Evolutionary conservation across 2,113 vertebrate genomes (phyloP), one percentile per base, ranked within the genome.

Genomic region (Sitta europaea): DNA sequence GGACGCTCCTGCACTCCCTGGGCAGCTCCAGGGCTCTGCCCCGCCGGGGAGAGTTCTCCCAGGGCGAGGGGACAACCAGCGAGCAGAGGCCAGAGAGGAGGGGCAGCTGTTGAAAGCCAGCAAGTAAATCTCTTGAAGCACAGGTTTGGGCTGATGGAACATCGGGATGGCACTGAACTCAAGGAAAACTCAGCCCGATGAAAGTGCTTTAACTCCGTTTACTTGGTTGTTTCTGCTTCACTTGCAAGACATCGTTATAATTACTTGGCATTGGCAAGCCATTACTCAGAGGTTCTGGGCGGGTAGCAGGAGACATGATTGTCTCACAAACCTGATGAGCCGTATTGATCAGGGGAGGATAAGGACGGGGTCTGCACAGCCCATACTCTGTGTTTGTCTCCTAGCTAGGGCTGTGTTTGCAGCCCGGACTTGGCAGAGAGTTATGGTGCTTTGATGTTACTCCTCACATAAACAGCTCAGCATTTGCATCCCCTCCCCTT

Each of bases 261-360:
- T 95, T 74, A 51, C 86, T 75, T 92, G 92, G 94, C 82, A 73
- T 54, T 31, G 54, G 92, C 88, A 78, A 90, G 68, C 43, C 95
- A 70, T 94, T 94, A 13, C 82, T 95, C 81, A 90, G 88, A 42
- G 75, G 57, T 74, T 96, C 78, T 78, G 95, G 95, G 85, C 82
- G 10, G 11, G 45, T 18, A 88, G 94, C 90, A 92, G 91, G 43
- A 80, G 86, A 74, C 81, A 38, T 6, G 84, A 84, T 62, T 86
- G 92, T 85, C 88, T 94, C 88, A 87, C 92, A 82, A 74, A 74
- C 50, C 89, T 82, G 95, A 74, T 95, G 94, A 81, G 92, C 94
- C 57, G 12, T 40, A 62, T 29, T 82, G 95, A 82, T 91, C 53
- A 78, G 61, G 13, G 40, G 45, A 35, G 91, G 75, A 45, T 71